These are phyloP conservation scores for Phrynocephalus vlangalii DNA, from an alignment of 2,797 vertebrate species.

Conservation along the genomic window DNA sequence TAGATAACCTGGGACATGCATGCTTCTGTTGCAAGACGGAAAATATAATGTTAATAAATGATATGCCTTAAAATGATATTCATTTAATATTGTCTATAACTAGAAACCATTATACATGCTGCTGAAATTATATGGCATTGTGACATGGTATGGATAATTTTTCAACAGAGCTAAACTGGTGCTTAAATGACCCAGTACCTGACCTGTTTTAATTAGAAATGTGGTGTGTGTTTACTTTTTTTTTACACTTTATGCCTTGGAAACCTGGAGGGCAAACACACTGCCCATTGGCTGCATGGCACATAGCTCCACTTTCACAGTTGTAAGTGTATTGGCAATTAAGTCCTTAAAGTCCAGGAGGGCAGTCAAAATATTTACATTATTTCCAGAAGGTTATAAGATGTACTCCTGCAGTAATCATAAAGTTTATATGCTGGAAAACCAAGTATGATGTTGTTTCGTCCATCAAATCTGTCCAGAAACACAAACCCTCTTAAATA, in stretches of 20 bases:
- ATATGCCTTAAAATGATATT: background rate
- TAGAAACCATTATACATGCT: background rate
- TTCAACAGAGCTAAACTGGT: background rate
- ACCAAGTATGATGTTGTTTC: background rate
- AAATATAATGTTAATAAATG: no score
- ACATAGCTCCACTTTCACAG: constrained; percentile 83
- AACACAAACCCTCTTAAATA: background rate
- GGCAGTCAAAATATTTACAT: constrained; percentile 73
- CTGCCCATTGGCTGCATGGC: constrained; percentile 78
- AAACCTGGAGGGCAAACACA: constrained; percentile 85
- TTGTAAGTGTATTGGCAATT: constrained; percentile 83
- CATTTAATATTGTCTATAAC: background rate
- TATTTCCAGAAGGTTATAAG: background rate
- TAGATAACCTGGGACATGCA: no score
- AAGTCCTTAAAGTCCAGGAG: constrained; percentile 83
- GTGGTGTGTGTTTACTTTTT: constrained; percentile 77
- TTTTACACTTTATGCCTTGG: constrained; percentile 82
- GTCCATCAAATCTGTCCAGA: background rate
- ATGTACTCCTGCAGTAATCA: background rate
- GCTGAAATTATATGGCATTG: background rate
- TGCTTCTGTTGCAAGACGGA: no score
- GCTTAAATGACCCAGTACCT: background rate
- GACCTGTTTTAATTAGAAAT: constrained; percentile 19
- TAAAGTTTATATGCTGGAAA: background rate
- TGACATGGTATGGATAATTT: background rate